Conservation (phyloP, 2,797 vertebrate genomes). For the Lepilemur septentrionalis region DNA sequence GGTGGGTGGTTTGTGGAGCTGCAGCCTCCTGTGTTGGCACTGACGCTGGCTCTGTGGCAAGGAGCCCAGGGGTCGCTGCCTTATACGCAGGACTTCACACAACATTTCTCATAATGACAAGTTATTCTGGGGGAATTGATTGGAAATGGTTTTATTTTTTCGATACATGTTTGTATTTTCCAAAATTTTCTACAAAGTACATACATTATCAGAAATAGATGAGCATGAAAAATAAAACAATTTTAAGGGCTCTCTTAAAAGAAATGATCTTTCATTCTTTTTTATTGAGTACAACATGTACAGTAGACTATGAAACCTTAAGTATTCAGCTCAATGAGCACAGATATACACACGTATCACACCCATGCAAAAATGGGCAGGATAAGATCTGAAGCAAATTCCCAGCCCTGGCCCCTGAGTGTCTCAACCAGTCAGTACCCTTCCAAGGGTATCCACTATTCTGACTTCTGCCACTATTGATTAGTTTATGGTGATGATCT, state of each 20-base stretch:
- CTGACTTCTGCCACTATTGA: background rate
- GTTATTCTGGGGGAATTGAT: background rate
- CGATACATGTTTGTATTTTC: background rate
- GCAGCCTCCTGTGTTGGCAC: background rate
- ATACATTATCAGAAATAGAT: background rate
- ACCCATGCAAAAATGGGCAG: background rate
- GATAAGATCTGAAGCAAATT: background rate
- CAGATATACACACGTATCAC: background rate
- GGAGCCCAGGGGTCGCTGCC: background rate
- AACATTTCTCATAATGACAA: background rate
- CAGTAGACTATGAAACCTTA: background rate
- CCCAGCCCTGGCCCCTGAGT: background rate
- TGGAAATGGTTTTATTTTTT: background rate
- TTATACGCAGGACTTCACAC: background rate
- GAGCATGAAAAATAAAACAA: background rate
- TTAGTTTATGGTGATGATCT: background rate
- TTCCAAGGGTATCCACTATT: background rate
- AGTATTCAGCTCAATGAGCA: background rate
- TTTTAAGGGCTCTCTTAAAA: background rate
- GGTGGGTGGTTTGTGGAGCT: background rate
- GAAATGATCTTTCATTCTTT: background rate
- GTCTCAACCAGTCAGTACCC: background rate
- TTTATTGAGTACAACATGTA: background rate
- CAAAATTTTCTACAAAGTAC: background rate
- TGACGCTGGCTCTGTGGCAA: background rate